Base-by-base conservation (phyloP, 2,113 vertebrate species). In the Alectura lathami region DNA sequence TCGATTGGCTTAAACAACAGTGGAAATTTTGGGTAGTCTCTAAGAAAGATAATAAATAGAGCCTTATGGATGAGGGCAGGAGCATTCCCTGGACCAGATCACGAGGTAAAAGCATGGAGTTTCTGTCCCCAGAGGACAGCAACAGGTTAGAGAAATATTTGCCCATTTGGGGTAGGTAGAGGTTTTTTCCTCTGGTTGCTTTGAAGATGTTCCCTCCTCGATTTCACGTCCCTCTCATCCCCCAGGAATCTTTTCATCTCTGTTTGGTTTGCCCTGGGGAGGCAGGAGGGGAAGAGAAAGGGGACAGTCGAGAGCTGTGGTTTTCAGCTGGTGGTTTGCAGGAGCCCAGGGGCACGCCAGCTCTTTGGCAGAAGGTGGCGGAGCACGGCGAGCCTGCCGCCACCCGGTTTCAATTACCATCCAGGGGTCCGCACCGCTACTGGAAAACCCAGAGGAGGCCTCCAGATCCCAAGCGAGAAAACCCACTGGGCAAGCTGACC, bases 61-160 rank as follows among this genome's bases (percentile, higher is more conserved):
- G 36, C 34, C 83, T 93, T 73, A 36, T 66, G 63, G 93, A 70
- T 93, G 79, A 94, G 72, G 51, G 45, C 32, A 70, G 11, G 82
- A 32, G 8, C 85, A 91, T 88, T 1, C 24, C 57, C 63, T 80
- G 57, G 59, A 21, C 38, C 1, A 3, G 75, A 59, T 83, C 54
- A 13, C 36, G 66, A 66, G 72, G 70, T 56, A 88, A 66, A 43
- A 73, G 72, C 2, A 53, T 11, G 13, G 20, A 62, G 18, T 88
- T 9, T 4, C 50, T 70, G 83, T 77, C n/a, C 22, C 24, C 43
- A 36, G 72, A 88, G 54, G 88, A 95, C 59, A 93, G 72, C 50
- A 77, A 26, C 85, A 96, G 88, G 92, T 95, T 96, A 96, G 92
- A 93, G 93, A 91, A 96, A 94, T 93, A 96, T 93, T 94, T 96